phyloP scores from a whole-genome alignment of 92 coral and sea anemone species.

The Porites lobata region DNA sequence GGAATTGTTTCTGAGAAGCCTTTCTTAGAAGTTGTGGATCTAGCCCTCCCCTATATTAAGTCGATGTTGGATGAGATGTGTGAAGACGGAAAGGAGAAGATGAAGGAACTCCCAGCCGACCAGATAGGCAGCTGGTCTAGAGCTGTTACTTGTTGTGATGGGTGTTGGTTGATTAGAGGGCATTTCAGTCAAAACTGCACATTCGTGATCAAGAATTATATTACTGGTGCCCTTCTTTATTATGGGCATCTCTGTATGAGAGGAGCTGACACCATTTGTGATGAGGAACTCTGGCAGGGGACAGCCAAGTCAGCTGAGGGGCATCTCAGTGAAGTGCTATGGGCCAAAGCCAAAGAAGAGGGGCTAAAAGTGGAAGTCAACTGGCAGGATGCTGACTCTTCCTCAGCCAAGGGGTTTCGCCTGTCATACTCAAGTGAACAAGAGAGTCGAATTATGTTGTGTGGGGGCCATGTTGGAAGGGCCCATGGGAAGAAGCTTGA shows the following conservation, averaged over 20 bases:
- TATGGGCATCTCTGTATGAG: slow-evolving; percentile 80
- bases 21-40: slow-evolving; percentile 47
- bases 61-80: slow-evolving; percentile 65
- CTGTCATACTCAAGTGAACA: slow-evolving; percentile 21
- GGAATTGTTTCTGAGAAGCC: slow-evolving; percentile 51
- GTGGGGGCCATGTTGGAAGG: no score
- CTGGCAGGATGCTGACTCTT: slow-evolving; percentile 47
- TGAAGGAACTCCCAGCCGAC: slow-evolving; percentile 51
- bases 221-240: slow-evolving; percentile 65
- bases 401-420: slow-evolving; percentile 52
- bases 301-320: slow-evolving; percentile 80
- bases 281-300: slow-evolving; percentile 73
- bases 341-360: slow-evolving; percentile 61
- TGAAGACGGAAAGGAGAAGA: slow-evolving; percentile 60
- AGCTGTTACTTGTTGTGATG: slow-evolving; percentile 56
- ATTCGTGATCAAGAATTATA: slow-evolving; percentile 62
- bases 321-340: slow-evolving; percentile 58
- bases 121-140: not conserved
- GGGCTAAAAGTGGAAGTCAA: slow-evolving; percentile 56
- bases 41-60: slow-evolving; percentile 60
- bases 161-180: slow-evolving; percentile 71
- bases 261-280: slow-evolving; percentile 67
- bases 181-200: slow-evolving; percentile 4
- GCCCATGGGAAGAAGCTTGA: no score
- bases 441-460: no score